phyloP scores from a whole-genome alignment of 2,888 invertebrate species.

The Chymomyza procnemis region DNA sequence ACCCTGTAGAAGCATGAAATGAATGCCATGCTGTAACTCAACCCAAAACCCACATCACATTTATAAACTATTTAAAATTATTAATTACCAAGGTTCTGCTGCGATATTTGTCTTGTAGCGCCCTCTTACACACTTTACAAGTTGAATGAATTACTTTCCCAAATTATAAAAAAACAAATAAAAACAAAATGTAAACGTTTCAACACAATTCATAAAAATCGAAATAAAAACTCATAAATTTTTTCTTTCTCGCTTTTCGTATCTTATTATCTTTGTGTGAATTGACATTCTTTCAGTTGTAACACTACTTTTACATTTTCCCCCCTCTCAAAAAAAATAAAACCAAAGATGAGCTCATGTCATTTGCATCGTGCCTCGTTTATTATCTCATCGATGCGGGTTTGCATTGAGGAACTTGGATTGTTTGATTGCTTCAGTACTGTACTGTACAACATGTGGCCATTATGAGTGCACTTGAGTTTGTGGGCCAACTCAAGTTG shows the following conservation, averaged over 20 bases:
- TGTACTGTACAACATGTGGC: not conserved
- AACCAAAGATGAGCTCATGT: constrained; percentile 13
- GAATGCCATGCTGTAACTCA: too few relatives aligned
- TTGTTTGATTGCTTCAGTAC: not conserved
- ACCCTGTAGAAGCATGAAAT: too few relatives aligned
- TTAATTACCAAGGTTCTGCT: not conserved
- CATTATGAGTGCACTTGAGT: not conserved
- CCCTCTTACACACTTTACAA: not conserved
- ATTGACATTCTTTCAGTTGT: constrained; percentile 61
- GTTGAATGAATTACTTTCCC: not conserved
- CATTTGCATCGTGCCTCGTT: not conserved
- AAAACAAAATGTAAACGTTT: not conserved
- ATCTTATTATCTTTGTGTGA: constrained; percentile 16
- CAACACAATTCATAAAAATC: not conserved
- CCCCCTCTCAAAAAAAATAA: too few relatives aligned
- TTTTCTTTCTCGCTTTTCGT: not conserved
- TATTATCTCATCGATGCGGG: constrained; percentile 8
- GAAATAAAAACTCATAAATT: not conserved
- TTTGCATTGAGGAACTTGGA: not conserved
- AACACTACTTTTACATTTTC: constrained; percentile 72
- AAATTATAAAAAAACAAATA: not conserved
- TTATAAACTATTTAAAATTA: not conserved
- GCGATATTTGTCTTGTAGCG: not conserved
- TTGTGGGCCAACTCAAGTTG: not conserved
- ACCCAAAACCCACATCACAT: not conserved